These are phyloP conservation scores for Martes martes DNA, from an alignment of 2,113 vertebrate genomes.

Conservation along the genomic window DNA sequence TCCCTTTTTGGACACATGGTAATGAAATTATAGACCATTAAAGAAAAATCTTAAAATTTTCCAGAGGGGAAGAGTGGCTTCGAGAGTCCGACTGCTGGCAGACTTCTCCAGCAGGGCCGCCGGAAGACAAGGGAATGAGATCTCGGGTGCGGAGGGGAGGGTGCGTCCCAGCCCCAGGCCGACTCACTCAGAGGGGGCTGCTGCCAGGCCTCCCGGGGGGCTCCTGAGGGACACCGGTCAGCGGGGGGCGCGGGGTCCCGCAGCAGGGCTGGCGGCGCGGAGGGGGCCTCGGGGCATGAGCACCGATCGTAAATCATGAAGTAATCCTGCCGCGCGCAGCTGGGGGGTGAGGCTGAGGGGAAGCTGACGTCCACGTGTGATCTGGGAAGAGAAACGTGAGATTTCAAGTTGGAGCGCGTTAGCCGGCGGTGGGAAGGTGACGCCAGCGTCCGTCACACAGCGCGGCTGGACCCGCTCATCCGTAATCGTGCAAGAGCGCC, in stretches of 20 bases:
- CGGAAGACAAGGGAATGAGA: background rate
- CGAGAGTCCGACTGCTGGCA: background rate
- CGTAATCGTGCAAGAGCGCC: background rate
- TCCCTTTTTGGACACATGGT: background rate
- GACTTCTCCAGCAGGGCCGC: background rate
- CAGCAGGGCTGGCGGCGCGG: background rate
- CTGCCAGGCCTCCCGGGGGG: background rate
- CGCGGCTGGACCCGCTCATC: background rate
- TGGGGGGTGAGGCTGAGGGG: background rate
- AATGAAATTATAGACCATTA: background rate
- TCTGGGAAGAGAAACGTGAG: background rate
- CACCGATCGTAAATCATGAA: background rate
- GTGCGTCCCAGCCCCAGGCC: background rate
- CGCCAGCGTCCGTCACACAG: background rate
- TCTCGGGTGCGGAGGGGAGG: background rate
- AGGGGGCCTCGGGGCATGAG: background rate
- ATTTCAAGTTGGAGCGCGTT: background rate
- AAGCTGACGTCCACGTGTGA: background rate
- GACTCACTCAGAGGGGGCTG: background rate
- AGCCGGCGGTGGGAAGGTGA: background rate
- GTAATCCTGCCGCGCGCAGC: background rate
- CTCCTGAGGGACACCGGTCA: background rate
- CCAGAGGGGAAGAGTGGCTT: background rate
- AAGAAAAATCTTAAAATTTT: background rate
- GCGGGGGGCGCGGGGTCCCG: background rate